phyloP scores from a whole-genome alignment of 2,888 invertebrate genomes.

The Tetragonula carbonaria region DNA sequence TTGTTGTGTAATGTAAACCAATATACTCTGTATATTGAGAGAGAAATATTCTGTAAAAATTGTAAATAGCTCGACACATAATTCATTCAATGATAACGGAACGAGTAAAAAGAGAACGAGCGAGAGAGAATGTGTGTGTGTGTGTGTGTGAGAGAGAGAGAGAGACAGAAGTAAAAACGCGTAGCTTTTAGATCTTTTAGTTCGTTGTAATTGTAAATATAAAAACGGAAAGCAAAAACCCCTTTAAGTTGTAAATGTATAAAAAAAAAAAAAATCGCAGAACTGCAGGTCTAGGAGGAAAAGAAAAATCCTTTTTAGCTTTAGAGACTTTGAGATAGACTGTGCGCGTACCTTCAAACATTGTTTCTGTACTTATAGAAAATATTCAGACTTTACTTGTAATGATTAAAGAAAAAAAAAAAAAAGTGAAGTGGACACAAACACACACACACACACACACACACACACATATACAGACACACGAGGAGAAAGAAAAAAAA shows the following conservation, averaged over 20 bases:
- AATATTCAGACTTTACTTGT: slow-evolving; percentile 77
- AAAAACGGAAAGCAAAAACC: slow-evolving; percentile 57
- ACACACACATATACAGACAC: slow-evolving; percentile 36
- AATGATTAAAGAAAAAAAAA: slow-evolving; percentile 63
- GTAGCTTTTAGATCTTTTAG: slow-evolving; percentile 70
- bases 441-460: slow-evolving; percentile 13
- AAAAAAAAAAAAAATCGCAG: slow-evolving; percentile 32
- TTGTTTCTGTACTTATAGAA: slow-evolving; percentile 83
- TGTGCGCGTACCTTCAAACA: slow-evolving; percentile 81
- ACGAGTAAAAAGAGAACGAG: slow-evolving; percentile 2
- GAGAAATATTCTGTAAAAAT: slow-evolving; percentile 76
- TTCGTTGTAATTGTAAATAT: slow-evolving; percentile 74
- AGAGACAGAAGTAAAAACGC: slow-evolving; percentile 8
- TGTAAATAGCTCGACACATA: slow-evolving; percentile 77
- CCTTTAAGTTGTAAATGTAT: slow-evolving; percentile 76
- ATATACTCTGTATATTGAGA: slow-evolving; percentile 76
- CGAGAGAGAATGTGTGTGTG: neutral
- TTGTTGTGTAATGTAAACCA: slow-evolving; percentile 75
- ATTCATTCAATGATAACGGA: slow-evolving; percentile 51
- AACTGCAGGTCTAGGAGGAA: slow-evolving; percentile 67
- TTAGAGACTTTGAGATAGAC: slow-evolving; percentile 81
- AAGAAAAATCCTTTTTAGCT: slow-evolving; percentile 78
- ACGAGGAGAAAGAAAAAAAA: slow-evolving; percentile 53
- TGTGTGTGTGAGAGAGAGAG: slow-evolving; percentile 3
- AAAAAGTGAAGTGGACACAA: neutral